phyloP scores from a whole-genome alignment of 2,888 invertebrate genomes.

The Apamea epomidion region DNA sequence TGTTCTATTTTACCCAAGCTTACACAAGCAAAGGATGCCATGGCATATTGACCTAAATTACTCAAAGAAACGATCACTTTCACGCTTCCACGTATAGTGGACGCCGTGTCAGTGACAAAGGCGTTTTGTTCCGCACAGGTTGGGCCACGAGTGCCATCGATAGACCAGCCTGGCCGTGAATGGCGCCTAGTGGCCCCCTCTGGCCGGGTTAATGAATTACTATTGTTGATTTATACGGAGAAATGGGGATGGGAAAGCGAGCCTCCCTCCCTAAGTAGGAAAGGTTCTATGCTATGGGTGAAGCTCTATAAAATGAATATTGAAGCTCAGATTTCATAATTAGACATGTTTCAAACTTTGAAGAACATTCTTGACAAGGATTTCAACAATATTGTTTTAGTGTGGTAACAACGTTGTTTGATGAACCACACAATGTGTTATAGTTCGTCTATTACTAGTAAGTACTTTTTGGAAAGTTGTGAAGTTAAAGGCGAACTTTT shows the following conservation, averaged over 20 bases:
- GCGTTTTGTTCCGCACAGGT: constrained; percentile 45
- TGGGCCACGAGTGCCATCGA: constrained; percentile 64
- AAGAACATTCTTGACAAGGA: constrained; percentile 23
- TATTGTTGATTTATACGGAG: constrained; percentile 20
- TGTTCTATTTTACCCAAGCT: background rate
- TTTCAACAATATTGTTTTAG: constrained; percentile 10
- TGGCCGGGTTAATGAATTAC: constrained; percentile 42
- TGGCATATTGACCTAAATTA: constrained; percentile 45
- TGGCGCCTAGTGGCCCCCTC: constrained; percentile 23
- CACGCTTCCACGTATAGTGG: constrained; percentile 15
- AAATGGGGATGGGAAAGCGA: background rate
- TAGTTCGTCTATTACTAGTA: constrained; percentile 4
- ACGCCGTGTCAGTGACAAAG: constrained; percentile 36
- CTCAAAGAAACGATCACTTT: constrained; percentile 36
- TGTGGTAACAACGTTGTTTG: constrained; percentile 20
- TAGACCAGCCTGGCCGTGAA: constrained; percentile 53
- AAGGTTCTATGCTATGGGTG: background rate
- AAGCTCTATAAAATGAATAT: constrained; percentile 17
- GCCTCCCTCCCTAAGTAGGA: background rate
- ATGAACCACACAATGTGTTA: constrained; percentile 11
- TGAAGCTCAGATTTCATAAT: constrained; percentile 18
- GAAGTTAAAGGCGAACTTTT: background rate
- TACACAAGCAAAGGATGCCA: background rate
- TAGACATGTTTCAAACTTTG: constrained; percentile 39
- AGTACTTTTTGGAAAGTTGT: background rate